Evolutionary conservation across 2,888 invertebrate species (phyloP), one percentile per base, ranked within the genome.

Genomic region (Cephonodes hylas): DNA sequence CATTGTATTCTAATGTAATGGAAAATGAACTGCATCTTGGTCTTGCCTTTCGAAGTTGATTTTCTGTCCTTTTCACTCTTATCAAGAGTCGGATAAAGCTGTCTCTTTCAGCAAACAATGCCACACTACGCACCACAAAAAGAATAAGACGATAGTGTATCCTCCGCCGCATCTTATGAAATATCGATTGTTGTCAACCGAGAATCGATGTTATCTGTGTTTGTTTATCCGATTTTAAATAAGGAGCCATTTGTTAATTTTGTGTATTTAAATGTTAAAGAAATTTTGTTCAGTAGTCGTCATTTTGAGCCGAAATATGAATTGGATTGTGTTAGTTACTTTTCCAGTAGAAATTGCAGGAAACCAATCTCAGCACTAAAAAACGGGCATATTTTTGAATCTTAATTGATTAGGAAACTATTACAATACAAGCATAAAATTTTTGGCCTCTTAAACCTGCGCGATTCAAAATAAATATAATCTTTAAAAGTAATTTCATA

Each of bases 71-170:
- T 79, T 70, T 88, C 73, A 58, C 71, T 64, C 80, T 13, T 66
- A 45, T 44, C 61, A 48, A 62, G 62, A 69, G 66, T 61, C 63
- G 56, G 65, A 70, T 67, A 75, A 71, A 73, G 75, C 84, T 79
- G 76, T 90, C 91, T 81, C 81, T 85, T 72, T 91, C 85, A 76
- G 81, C 86, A 89, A 91, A 92, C 91, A 92, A 92, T 91, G 88
- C 85, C 75, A 84, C 85, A 87, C 86, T 87, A 83, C 84, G 84
- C 84, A 84, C 81, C 81, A 82, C 80, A 87, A 90, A 89, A 89
- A 86, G 84, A 86, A 81, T 73, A 85, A 81, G 78, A 72, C 63
- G 61, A 74, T 84, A 86, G 83, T 81, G 87, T 70, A 75, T 75
- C 71, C 69, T 69, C 69, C 67, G 61, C 70, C 73, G 72, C 63